Conservation (phyloP, 2,113 vertebrate species). For the Grantiella picta region DNA sequence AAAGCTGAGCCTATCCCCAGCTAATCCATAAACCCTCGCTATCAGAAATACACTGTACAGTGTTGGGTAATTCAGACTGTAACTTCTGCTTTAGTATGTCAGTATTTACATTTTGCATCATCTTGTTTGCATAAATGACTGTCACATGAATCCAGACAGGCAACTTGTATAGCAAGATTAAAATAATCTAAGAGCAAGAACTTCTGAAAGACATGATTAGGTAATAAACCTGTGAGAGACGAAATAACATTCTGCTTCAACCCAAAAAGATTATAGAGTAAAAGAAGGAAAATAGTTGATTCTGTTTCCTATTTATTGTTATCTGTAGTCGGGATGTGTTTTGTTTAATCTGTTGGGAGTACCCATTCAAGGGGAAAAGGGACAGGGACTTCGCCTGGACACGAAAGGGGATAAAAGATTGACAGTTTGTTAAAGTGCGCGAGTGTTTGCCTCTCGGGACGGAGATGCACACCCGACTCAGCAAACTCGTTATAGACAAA, state of each 20-base stretch:
- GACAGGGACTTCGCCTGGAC: not conserved
- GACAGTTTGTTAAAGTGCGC: accelerated
- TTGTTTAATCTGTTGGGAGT: not conserved
- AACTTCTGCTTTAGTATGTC: not conserved
- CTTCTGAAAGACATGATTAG: not conserved
- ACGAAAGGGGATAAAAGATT: accelerated
- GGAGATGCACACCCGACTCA: not conserved
- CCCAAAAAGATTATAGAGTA: not conserved
- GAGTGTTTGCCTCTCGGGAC: not conserved
- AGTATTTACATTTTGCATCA: not conserved
- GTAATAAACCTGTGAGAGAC: not conserved
- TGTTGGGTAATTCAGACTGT: not conserved
- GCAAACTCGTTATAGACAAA: not conserved
- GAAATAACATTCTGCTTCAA: not conserved
- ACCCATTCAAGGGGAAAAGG: not conserved
- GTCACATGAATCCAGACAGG: not conserved
- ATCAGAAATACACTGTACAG: not conserved
- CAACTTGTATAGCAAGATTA: not conserved
- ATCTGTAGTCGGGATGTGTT: not conserved
- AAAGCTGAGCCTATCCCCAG: not conserved
- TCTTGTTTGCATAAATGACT: not conserved
- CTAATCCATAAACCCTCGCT: not conserved
- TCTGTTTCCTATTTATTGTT: not conserved
- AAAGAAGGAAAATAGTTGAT: not conserved
- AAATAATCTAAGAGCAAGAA: not conserved